phyloP scores from a whole-genome alignment of 2,888 invertebrate genomes.

The Brenthis ino region DNA sequence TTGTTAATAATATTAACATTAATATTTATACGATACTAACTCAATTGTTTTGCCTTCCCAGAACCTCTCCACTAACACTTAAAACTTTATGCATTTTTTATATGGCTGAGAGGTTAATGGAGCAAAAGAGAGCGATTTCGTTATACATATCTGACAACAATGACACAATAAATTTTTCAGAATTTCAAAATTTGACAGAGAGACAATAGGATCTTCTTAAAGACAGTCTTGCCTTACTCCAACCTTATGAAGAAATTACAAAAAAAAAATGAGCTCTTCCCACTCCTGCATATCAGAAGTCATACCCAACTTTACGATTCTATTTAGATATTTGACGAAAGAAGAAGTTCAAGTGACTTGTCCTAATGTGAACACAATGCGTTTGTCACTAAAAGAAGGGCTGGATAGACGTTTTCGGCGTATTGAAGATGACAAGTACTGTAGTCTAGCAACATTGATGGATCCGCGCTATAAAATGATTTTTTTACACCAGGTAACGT shows the following conservation, averaged over 20 bases:
- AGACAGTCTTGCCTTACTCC: constrained; percentile 12
- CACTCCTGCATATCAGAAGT: constrained; percentile 2
- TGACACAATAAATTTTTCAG: constrained; percentile 4
- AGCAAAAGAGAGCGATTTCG: constrained; percentile 6
- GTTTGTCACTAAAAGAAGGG: constrained; percentile 7
- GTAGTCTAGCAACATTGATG: constrained; percentile 7
- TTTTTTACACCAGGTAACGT: constrained; percentile 8
- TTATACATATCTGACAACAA: constrained; percentile 12
- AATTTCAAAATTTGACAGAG: constrained; percentile 4
- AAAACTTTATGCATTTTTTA: background rate
- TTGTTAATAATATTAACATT: no score
- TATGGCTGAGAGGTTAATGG: constrained; percentile 1
- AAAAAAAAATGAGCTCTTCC: constrained; percentile 23
- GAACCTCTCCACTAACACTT: no score
- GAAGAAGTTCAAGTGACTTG: constrained; percentile 6
- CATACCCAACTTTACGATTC: constrained; percentile 8
- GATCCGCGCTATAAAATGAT: constrained; percentile 6
- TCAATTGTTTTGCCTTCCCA: no score
- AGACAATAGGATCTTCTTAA: constrained; percentile 14
- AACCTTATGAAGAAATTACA: constrained; percentile 21
- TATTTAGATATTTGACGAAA: constrained; percentile 3
- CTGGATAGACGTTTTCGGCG: background rate
- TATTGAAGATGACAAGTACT: constrained; percentile 11
- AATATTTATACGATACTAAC: no score
- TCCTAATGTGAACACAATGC: background rate